Evolutionary conservation across 2,113 vertebrate species (phyloP).

Genomic region (Picathartes gymnocephalus): DNA sequence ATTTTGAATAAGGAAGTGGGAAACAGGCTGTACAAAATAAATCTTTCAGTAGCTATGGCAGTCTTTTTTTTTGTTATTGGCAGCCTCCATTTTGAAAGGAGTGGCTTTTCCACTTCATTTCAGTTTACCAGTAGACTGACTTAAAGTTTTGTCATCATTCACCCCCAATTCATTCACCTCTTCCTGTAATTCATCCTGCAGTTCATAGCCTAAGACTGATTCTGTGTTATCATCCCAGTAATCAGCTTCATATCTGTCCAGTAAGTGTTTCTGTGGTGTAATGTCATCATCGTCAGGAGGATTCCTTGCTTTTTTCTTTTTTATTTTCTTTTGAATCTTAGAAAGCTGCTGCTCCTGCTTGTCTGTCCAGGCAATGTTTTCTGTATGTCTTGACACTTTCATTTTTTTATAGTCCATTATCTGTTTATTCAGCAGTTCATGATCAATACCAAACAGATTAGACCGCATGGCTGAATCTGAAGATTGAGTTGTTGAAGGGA

Average conservation of each 20-base stretch:
- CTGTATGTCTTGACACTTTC: not conserved
- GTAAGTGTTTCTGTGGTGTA: conserved; percentile 54
- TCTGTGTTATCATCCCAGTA: not conserved
- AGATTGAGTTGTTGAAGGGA: not conserved
- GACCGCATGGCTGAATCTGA: not conserved
- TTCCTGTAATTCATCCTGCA: conserved; percentile 35
- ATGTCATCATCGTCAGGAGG: conserved; percentile 9
- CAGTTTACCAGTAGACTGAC: not conserved
- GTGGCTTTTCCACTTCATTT: not conserved
- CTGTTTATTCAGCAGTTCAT: conserved; percentile 76
- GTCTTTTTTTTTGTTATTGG: not conserved
- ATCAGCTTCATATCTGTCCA: conserved; percentile 1
- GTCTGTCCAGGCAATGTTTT: not conserved
- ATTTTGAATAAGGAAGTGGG: not conserved
- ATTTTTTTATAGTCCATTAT: conserved; percentile 77
- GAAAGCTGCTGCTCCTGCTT: conserved; percentile 57
- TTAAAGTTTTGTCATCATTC: not conserved
- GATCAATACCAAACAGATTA: conserved; percentile 77
- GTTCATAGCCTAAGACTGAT: not conserved
- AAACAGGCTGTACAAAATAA: not conserved
- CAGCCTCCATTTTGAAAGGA: not conserved
- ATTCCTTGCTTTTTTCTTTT: conserved; percentile 45
- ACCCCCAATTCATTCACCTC: not conserved
- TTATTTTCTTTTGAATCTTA: conserved; percentile 53
- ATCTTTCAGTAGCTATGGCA: not conserved